A percentile compares a stretch with the other conserved stretches of the same genome.
These are phyloP conservation scores for Sminthurides aquaticus DNA, from an alignment of 2,888 invertebrate genomes.

Conservation along the genomic window DNA sequence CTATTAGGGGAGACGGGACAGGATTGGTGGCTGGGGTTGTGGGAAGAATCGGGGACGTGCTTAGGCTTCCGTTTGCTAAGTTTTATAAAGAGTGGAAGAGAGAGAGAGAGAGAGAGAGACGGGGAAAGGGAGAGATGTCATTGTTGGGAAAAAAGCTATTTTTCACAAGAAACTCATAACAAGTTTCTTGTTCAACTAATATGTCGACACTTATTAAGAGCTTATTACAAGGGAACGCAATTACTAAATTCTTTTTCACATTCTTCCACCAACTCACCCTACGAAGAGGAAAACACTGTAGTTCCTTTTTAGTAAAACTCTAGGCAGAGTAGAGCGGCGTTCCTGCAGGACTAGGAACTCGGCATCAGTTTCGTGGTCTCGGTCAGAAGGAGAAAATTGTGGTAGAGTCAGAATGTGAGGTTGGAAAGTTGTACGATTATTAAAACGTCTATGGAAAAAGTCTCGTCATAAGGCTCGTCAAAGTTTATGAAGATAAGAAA, in stretches of 20 bases:
- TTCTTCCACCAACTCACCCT: too few species aligned
- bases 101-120: slow-evolving; percentile 8
- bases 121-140: slow-evolving; percentile 17
- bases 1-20: not conserved
- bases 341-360: too few species aligned
- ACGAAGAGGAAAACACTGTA: too few species aligned
- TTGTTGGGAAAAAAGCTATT: slow-evolving; percentile 25
- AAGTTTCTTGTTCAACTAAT: slow-evolving; percentile 23
- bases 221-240: slow-evolving; percentile 32
- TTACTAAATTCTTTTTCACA: slow-evolving; percentile 32
- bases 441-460: not conserved
- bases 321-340: too few species aligned
- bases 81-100: slow-evolving; percentile 4
- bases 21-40: slow-evolving; percentile 10
- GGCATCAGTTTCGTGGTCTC: slow-evolving; percentile 7
- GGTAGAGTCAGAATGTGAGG: not conserved
- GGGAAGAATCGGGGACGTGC: not conserved
- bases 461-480: slow-evolving; percentile 13
- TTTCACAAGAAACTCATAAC: slow-evolving; percentile 31
- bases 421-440: not conserved
- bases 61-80: not conserved
- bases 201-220: slow-evolving; percentile 32
- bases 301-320: too few species aligned
- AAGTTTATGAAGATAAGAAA: slow-evolving; percentile 31
- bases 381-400: slow-evolving; percentile 1